Percentiles rank a stretch among this genome's conserved stretches.
Evolutionary conservation across 1,140 invertebrate genomes (phyloP).

Genomic region (Diuraphis noxia): DNA sequence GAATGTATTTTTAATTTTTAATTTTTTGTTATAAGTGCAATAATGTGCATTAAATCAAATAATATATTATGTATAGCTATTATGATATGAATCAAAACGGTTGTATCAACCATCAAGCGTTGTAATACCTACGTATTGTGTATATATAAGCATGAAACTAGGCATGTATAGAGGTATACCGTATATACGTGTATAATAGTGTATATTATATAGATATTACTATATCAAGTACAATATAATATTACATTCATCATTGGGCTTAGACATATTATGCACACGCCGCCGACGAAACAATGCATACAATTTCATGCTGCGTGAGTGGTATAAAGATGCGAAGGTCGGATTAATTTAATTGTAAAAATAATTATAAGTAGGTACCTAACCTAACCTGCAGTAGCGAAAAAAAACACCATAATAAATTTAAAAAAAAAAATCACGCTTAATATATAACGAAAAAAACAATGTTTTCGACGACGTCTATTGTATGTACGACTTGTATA

Average conservation of each 20-base stretch:
- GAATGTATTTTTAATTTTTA: not conserved
- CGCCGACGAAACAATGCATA: constrained; percentile 7
- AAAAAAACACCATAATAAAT: not conserved
- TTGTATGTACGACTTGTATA: not conserved
- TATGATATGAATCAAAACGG: not conserved
- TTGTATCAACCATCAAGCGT: not conserved
- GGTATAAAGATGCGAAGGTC: constrained; percentile 23
- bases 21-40: not conserved
- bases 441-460: constrained; percentile 11
- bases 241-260: constrained; percentile 16
- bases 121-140: not conserved
- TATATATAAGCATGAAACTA: not conserved
- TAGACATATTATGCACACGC: not conserved
- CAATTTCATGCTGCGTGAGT: constrained; percentile 29
- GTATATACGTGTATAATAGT: not conserved
- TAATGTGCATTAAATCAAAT: not conserved
- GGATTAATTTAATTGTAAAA: constrained; percentile 43
- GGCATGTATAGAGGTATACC: not conserved
- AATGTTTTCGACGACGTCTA: not conserved
- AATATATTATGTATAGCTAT: not conserved
- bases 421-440: not conserved
- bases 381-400: too few species aligned
- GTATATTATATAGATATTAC: not conserved
- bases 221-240: not conserved
- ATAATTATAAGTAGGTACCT: constrained; percentile 34